Evolutionary conservation across 2,888 invertebrate genomes (phyloP).

Genomic region (Coelogynopora nodosa): DNA sequence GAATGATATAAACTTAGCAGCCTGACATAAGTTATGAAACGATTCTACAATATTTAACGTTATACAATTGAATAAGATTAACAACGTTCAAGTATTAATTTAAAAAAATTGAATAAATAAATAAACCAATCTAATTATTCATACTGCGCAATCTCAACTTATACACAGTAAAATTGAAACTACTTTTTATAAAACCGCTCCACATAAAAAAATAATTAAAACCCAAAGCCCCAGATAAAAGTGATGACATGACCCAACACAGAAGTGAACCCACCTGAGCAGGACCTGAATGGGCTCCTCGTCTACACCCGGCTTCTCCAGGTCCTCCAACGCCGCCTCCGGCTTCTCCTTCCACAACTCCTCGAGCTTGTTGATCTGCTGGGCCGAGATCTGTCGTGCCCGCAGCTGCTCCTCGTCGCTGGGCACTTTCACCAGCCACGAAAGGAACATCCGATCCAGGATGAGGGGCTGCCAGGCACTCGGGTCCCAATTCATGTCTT

Average conservation of each 20-base stretch:
- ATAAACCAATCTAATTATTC: too few species aligned
- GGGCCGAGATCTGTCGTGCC: constrained; percentile 90
- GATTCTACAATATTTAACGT: too few species aligned
- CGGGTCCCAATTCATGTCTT: constrained; percentile 99
- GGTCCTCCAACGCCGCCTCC: constrained; percentile 92
- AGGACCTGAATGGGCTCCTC: constrained; percentile 90
- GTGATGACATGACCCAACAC: too few species aligned
- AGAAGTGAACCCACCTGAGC: constrained; percentile 61
- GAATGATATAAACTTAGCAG: too few species aligned
- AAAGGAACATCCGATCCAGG: constrained; percentile 86
- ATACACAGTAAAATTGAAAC: neutral
- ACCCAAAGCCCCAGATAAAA: too few species aligned
- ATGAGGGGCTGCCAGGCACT: constrained; percentile 98
- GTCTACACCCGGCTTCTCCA: constrained; percentile 95
- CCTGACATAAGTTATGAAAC: too few species aligned
- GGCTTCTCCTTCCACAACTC: constrained; percentile 98
- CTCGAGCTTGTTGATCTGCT: constrained; percentile 93
- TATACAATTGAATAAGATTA: too few species aligned
- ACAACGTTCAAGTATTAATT: too few species aligned
- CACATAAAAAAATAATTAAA: too few species aligned
- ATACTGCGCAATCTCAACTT: too few species aligned
- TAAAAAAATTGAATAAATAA: too few species aligned
- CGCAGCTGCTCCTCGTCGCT: constrained; percentile 90
- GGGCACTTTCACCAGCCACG: constrained; percentile 87
- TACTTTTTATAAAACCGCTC: too few species aligned